These are phyloP conservation scores for Polydrusus pterygomalis DNA, from an alignment of 2,888 invertebrate species.

Conservation along the genomic window DNA sequence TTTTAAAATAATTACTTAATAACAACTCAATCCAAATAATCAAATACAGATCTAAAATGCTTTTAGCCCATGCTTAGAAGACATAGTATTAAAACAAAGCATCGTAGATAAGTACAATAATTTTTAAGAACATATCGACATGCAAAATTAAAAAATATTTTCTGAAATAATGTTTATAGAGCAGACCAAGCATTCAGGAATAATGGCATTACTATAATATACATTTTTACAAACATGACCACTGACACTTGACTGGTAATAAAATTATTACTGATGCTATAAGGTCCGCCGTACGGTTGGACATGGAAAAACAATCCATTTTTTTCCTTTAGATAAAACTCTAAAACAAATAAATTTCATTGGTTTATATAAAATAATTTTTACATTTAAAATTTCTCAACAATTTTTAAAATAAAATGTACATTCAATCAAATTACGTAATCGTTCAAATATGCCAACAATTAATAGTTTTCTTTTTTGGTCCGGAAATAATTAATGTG, in stretches of 20 bases:
- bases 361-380: constrained; percentile 4
- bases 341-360: constrained; percentile 9
- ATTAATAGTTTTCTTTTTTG: constrained; percentile 31
- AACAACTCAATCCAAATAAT: neutral
- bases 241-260: too few species aligned
- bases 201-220: too few species aligned
- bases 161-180: neutral
- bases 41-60: constrained; percentile 17
- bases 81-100: constrained; percentile 1
- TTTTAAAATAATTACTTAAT: neutral
- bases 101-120: constrained; percentile 6
- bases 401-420: constrained; percentile 37
- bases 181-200: too few species aligned
- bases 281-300: too few species aligned
- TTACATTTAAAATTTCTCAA: constrained; percentile 10
- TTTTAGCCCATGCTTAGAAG: neutral
- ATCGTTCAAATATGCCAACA: constrained; percentile 24
- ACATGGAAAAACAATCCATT: neutral
- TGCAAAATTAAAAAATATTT: constrained; percentile 2
- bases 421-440: constrained; percentile 20
- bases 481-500: constrained; percentile 28
- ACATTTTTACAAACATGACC: too few species aligned
- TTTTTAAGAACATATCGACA: constrained; percentile 4
- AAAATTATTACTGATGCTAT: too few species aligned
- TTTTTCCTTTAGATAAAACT: neutral